A percentile compares a stretch with the other conserved stretches of the same genome.
Conservation (phyloP, 2,888 invertebrate species). For the Ectemnius lituratus region DNA sequence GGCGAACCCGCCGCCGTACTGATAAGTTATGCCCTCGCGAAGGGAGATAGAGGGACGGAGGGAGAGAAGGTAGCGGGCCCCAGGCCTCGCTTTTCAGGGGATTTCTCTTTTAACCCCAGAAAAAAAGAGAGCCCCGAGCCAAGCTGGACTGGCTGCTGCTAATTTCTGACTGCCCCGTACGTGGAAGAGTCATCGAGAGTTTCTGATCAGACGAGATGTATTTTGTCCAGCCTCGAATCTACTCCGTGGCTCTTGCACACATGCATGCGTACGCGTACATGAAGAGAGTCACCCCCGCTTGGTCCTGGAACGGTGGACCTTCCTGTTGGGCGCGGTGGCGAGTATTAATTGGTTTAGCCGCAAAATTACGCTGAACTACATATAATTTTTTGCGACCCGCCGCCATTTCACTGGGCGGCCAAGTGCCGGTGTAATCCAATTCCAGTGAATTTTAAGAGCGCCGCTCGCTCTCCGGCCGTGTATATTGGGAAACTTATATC, state of each 20-base stretch:
- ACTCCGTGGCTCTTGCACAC: no score
- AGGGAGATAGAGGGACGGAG: background rate
- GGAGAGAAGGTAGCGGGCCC: slow-evolving; percentile 29
- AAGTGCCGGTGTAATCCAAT: slow-evolving; percentile 15
- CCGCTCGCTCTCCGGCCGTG: no score
- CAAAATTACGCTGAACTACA: slow-evolving; percentile 19
- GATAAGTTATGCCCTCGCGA: slow-evolving; percentile 62
- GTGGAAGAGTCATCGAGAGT: slow-evolving; percentile 34
- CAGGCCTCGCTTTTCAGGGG: slow-evolving; percentile 43
- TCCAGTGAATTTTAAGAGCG: background rate
- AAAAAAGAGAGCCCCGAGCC: slow-evolving; percentile 29
- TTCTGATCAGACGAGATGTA: slow-evolving; percentile 25
- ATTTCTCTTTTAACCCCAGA: slow-evolving; percentile 39
- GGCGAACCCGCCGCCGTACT: slow-evolving; percentile 53
- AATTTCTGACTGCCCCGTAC: slow-evolving; percentile 26
- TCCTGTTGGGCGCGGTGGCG: no score
- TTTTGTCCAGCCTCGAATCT: slow-evolving; percentile 10
- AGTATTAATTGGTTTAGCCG: slow-evolving; percentile 15
- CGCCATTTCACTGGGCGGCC: background rate
- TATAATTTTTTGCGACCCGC: slow-evolving; percentile 16
- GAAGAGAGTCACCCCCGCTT: no score
- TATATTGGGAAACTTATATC: no score
- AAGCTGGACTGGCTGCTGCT: slow-evolving; percentile 12
- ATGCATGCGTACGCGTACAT: no score
- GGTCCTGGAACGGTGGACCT: no score